Evolutionary conservation across 2,888 invertebrate species (phyloP).

Genomic region (Archips xylosteana): DNA sequence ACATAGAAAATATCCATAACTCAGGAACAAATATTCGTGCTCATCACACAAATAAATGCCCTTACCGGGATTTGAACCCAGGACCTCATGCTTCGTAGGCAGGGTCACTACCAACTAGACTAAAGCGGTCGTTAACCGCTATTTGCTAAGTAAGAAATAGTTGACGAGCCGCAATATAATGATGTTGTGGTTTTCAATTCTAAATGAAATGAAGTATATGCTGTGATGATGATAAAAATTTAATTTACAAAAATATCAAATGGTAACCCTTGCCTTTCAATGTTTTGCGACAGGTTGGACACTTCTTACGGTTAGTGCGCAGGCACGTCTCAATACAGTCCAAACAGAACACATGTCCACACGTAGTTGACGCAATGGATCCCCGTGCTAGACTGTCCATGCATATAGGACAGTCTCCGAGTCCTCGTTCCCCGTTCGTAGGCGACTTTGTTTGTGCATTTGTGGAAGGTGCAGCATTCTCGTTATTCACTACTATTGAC

Average conservation of each 20-base stretch:
- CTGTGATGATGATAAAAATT: neutral
- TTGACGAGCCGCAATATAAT: too few relatives aligned
- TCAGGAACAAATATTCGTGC: too few relatives aligned
- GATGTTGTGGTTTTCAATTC: too few relatives aligned
- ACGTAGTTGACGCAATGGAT: conserved; percentile 61
- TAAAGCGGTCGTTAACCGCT: too few relatives aligned
- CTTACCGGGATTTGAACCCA: too few relatives aligned
- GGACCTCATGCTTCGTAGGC: too few relatives aligned
- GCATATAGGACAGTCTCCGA: conserved; percentile 68
- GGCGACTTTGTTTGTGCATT: neutral
- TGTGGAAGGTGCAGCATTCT: conserved; percentile 15
- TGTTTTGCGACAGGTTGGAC: conserved; percentile 64
- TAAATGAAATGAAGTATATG: too few relatives aligned
- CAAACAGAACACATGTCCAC: conserved; percentile 70
- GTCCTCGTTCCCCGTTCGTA: conserved; percentile 25
- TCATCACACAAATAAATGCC: too few relatives aligned
- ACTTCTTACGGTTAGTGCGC: conserved; percentile 56
- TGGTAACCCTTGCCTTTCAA: conserved; percentile 60
- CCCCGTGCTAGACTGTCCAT: conserved; percentile 57
- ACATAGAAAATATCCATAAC: too few relatives aligned
- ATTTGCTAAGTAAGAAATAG: too few relatives aligned
- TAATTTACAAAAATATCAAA: conserved; percentile 58
- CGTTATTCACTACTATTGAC: conserved; percentile 7
- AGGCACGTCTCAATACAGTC: conserved; percentile 58
- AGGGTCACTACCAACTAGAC: too few relatives aligned